These are phyloP conservation scores for Anguilla rostrata DNA, from an alignment of 2,113 vertebrate genomes.

Conservation along the genomic window DNA sequence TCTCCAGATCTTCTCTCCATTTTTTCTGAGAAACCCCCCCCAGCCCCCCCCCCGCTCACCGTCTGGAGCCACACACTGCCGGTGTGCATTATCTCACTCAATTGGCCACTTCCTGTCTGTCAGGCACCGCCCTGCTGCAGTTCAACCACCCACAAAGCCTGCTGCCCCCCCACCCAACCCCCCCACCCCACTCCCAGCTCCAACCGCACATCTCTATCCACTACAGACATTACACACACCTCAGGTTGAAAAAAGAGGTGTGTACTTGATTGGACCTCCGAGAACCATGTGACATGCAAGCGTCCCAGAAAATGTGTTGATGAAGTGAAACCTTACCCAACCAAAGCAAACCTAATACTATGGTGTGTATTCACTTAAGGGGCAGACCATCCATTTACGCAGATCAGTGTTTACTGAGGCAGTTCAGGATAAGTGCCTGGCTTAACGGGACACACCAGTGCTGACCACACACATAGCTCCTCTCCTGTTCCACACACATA, in stretches of 20 bases:
- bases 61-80: conserved; percentile 16
- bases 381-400: too few species aligned
- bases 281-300: background rate
- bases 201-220: background rate
- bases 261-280: background rate
- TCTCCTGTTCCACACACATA: too few species aligned
- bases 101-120: conserved; percentile 24
- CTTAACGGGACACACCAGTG: too few species aligned
- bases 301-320: background rate
- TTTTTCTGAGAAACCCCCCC: background rate
- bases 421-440: too few species aligned
- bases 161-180: background rate
- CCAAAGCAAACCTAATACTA: too few species aligned
- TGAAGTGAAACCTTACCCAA: background rate
- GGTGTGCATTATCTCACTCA: conserved; percentile 35
- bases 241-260: background rate
- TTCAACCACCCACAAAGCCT: conserved; percentile 12
- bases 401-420: too few species aligned
- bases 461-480: too few species aligned
- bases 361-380: too few species aligned
- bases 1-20: conserved; percentile 24
- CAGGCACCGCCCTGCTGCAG: background rate
- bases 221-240: background rate
- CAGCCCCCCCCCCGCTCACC: background rate
- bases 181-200: background rate